These are phyloP conservation scores for Mimachlamys varia DNA, from an alignment of 2,888 invertebrate species.

Conservation along the genomic window DNA sequence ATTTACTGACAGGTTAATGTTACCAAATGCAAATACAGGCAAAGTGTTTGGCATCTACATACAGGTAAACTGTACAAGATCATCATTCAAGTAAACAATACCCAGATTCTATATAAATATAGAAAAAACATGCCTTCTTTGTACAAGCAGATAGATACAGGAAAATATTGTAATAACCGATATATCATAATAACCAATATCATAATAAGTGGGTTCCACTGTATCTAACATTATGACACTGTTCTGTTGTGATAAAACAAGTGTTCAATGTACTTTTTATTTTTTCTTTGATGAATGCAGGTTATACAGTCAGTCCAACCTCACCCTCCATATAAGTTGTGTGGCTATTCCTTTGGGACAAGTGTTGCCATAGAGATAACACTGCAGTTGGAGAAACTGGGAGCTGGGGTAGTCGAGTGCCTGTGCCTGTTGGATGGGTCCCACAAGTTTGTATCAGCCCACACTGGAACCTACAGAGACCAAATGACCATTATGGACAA, in stretches of 20 bases:
- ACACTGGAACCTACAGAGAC: constrained; percentile 77
- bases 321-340: constrained; percentile 92
- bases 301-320: constrained; percentile 90
- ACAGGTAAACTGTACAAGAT: not conserved
- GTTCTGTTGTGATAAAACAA: no score
- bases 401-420: constrained; percentile 69
- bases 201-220: no score
- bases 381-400: constrained; percentile 87
- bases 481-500: constrained; percentile 64
- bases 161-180: not conserved
- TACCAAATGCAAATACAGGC: no score
- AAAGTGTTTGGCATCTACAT: not conserved
- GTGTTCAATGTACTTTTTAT: no score
- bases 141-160: not conserved
- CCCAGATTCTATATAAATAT: not conserved
- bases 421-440: constrained; percentile 93
- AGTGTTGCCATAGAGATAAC: constrained; percentile 98
- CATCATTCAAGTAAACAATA: not conserved
- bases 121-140: not conserved
- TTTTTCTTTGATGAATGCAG: constrained; percentile 68
- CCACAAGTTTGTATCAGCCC: constrained; percentile 82
- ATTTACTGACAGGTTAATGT: no score
- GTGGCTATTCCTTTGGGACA: constrained; percentile 98
- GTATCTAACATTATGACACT: no score
- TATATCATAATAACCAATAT: not conserved